Conservation (phyloP, 2,797 vertebrate species). For the Knipowitschia caucasica region DNA sequence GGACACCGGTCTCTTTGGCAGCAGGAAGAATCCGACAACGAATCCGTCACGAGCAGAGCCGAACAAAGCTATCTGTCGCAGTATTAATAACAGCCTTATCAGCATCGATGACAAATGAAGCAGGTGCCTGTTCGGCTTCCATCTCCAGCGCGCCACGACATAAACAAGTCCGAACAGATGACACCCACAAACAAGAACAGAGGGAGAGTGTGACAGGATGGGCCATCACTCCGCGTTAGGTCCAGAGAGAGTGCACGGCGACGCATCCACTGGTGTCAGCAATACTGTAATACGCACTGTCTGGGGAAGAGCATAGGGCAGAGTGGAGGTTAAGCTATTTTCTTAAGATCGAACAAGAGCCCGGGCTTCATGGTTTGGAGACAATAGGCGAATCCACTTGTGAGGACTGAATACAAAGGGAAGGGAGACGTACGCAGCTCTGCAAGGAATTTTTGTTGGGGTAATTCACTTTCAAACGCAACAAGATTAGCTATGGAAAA, state of each 20-base stretch:
- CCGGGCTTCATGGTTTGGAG: slow-evolving; percentile 54
- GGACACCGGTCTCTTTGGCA: slow-evolving; percentile 38
- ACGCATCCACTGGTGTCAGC: slow-evolving; percentile 60
- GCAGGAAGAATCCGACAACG: slow-evolving; percentile 32
- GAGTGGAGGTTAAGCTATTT: slow-evolving; percentile 62
- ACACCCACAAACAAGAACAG: slow-evolving; percentile 50
- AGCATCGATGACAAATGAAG: slow-evolving; percentile 39
- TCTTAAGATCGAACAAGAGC: slow-evolving; percentile 59
- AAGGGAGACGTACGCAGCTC: no score
- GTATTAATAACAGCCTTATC: slow-evolving; percentile 46
- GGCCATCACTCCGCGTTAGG: slow-evolving; percentile 59
- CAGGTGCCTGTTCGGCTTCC: slow-evolving; percentile 32
- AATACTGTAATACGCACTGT: slow-evolving; percentile 28
- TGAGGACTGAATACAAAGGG: no score
- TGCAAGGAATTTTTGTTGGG: no score
- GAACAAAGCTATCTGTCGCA: slow-evolving; percentile 33
- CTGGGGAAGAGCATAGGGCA: slow-evolving; percentile 27
- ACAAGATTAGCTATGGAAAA: no score
- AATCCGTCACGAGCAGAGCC: slow-evolving; percentile 48
- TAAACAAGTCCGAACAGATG: slow-evolving; percentile 34
- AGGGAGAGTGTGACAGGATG: slow-evolving; percentile 39
- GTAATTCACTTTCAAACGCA: no score
- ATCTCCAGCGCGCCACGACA: slow-evolving; percentile 37
- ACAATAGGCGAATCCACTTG: slow-evolving; percentile 36
- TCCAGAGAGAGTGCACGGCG: slow-evolving; percentile 44